Percentiles rank a stretch among this genome's conserved stretches.
These are phyloP conservation scores for Gasteruption jaculator DNA, from an alignment of 2,888 invertebrate species.

Conservation along the genomic window DNA sequence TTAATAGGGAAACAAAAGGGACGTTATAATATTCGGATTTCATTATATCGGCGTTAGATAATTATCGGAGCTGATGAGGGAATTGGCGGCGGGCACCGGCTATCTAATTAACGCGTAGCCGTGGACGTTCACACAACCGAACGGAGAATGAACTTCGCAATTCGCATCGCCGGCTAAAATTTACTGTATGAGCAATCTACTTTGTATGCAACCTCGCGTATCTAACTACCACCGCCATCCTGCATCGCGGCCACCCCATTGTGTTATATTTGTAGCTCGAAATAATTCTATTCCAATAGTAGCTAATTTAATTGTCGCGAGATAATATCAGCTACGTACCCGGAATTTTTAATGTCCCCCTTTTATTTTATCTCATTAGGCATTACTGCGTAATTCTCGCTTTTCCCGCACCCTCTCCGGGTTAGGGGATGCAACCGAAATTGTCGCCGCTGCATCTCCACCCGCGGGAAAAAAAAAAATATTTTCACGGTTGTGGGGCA, in stretches of 20 bases:
- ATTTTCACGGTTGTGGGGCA: too few species aligned
- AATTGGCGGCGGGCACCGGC: too few species aligned
- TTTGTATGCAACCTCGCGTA: constrained; percentile 33
- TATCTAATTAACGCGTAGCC: constrained; percentile 35
- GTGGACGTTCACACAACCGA: constrained; percentile 10
- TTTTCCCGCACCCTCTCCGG: too few species aligned
- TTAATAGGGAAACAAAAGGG: constrained; percentile 20
- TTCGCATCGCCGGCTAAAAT: too few species aligned
- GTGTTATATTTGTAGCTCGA: constrained; percentile 29
- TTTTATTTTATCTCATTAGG: too few species aligned
- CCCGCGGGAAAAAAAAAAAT: too few species aligned
- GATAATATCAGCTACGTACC: constrained; percentile 38
- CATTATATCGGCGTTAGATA: constrained; percentile 27
- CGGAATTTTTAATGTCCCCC: too few species aligned
- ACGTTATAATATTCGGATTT: constrained; percentile 23
- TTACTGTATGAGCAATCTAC: constrained; percentile 18
- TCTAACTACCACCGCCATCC: too few species aligned
- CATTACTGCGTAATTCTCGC: too few species aligned
- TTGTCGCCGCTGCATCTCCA: too few species aligned
- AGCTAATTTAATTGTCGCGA: constrained; percentile 40
- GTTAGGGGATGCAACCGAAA: too few species aligned
- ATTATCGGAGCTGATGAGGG: constrained; percentile 28
- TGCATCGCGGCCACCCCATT: constrained; percentile 18
- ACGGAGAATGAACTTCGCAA: too few species aligned
- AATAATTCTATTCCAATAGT: constrained; percentile 44